Conservation (phyloP, 1,140 invertebrate species). For the Pseudomyrmex pallidus region DNA sequence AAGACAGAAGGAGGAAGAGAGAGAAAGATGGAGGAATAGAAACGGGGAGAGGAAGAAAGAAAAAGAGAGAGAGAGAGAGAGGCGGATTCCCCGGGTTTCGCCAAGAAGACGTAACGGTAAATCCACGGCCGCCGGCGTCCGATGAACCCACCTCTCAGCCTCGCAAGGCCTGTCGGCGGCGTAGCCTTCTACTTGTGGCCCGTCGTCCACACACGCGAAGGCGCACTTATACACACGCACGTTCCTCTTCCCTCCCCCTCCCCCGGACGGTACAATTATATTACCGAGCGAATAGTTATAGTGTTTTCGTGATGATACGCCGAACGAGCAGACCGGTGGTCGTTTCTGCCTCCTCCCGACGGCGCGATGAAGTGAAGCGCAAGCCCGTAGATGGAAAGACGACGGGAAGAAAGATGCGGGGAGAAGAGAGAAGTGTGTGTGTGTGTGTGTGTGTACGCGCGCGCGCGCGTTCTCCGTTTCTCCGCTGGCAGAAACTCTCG, state of each 20-base stretch:
- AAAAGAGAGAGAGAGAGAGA: conserved; percentile 48
- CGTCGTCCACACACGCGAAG: conserved; percentile 21
- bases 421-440: background rate
- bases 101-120: conserved; percentile 85
- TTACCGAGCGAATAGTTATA: conserved; percentile 61
- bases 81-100: conserved; percentile 79
- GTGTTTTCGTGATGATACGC: conserved; percentile 6
- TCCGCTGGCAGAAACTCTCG: conserved; percentile 30
- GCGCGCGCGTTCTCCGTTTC: background rate
- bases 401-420: conserved; percentile 8
- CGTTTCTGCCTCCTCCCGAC: background rate
- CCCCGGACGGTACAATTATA: conserved; percentile 44
- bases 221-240: conserved; percentile 2
- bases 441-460: too few species aligned
- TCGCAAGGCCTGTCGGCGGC: conserved; percentile 63
- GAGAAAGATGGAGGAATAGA: conserved; percentile 57
- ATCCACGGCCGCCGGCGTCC: conserved; percentile 84
- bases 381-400: background rate
- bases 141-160: conserved; percentile 83
- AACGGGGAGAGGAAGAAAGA: conserved; percentile 34
- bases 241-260: too few species aligned
- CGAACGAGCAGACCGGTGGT: conserved; percentile 6
- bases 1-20: conserved; percentile 58
- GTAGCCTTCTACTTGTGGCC: conserved; percentile 50
- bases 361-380: background rate